Evolutionary conservation across 2,888 invertebrate species (phyloP).

Genomic region (Bellardia bayeri): DNA sequence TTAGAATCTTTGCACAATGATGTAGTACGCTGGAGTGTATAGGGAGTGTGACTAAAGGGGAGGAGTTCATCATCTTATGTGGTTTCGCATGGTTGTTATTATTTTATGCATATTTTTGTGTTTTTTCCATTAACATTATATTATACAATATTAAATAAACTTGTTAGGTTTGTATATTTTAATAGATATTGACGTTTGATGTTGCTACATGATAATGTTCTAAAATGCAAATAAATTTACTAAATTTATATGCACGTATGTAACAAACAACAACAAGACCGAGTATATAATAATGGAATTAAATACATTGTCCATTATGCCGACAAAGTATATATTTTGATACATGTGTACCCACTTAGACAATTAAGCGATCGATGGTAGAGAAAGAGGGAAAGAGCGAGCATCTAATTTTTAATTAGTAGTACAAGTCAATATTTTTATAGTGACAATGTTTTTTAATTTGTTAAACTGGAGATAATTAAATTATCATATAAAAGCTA

Average conservation of each 20-base stretch:
- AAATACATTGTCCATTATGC: conserved; percentile 45
- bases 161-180: conserved; percentile 72
- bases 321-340: conserved; percentile 61
- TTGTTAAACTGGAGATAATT: conserved; percentile 27
- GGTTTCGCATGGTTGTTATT: conserved; percentile 50
- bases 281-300: conserved; percentile 27
- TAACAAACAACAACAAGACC: not conserved
- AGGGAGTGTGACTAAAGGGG: conserved; percentile 46
- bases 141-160: conserved; percentile 70
- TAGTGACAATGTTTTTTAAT: conserved; percentile 43
- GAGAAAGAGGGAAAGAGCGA: not conserved
- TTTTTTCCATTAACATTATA: conserved; percentile 47
- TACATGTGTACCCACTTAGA: conserved; percentile 42
- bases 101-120: conserved; percentile 30
- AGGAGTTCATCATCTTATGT: conserved; percentile 58
- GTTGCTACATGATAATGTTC: conserved; percentile 66
- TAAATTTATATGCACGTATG: conserved; percentile 12
- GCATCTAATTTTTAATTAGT: conserved; percentile 46
- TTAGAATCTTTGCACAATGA: conserved; percentile 45
- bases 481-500: not conserved
- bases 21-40: not conserved
- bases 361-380: not conserved
- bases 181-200: conserved; percentile 72
- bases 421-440: not conserved
- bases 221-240: conserved; percentile 65